phyloP scores from a whole-genome alignment of 1,140 invertebrate genomes.

The Ditylenchus dipsaci region DNA sequence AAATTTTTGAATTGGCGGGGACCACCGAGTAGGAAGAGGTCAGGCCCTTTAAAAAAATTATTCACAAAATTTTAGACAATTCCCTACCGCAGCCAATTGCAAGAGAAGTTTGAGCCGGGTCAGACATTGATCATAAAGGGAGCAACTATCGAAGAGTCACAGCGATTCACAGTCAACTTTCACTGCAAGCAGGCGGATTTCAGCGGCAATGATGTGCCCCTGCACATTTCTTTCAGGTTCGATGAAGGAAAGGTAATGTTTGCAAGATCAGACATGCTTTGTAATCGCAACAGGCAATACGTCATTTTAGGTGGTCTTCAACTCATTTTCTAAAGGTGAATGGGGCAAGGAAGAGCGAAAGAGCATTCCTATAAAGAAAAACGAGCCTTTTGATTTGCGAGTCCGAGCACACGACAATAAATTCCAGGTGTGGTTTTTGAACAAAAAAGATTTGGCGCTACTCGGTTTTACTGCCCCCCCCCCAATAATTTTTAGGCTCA shows the following conservation, averaged over 20 bases:
- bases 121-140: constrained; percentile 57
- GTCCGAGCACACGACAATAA: constrained; percentile 55
- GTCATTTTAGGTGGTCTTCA: constrained; percentile 42
- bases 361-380: constrained; percentile 51
- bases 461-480: no score
- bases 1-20: no score
- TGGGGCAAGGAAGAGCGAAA: constrained; percentile 58
- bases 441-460: no score
- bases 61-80: constrained; percentile 34
- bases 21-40: no score
- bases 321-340: constrained; percentile 48
- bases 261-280: constrained; percentile 18
- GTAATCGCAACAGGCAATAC: constrained; percentile 28
- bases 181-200: constrained; percentile 50
- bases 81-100: constrained; percentile 49
- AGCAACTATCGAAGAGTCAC: constrained; percentile 49
- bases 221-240: constrained; percentile 54
- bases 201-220: constrained; percentile 53
- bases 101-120: constrained; percentile 56
- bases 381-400: constrained; percentile 54
- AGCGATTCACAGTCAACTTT: constrained; percentile 54
- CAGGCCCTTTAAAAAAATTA: neutral
- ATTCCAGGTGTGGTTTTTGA: constrained; percentile 48
- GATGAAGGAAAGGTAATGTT: constrained; percentile 52
- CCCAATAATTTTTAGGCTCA: no score